phyloP scores from a whole-genome alignment of 1,140 invertebrate genomes.

The Drosophila nannoptera region DNA sequence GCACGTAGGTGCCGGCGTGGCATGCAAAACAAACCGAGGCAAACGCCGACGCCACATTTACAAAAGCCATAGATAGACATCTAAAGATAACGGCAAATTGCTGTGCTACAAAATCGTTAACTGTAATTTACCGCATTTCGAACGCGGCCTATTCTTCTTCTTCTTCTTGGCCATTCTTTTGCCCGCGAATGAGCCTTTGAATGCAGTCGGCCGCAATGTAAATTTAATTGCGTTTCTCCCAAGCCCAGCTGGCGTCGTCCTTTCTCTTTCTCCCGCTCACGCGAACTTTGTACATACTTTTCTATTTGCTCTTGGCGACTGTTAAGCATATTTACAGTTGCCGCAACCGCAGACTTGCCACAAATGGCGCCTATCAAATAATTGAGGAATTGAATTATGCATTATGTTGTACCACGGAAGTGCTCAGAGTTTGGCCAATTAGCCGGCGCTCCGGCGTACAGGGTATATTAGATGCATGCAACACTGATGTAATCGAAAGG shows the following conservation, averaged over 20 bases:
- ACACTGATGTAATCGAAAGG: not conserved
- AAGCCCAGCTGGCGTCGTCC: not conserved
- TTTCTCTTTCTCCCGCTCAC: conserved; percentile 14
- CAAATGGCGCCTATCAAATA: conserved; percentile 37
- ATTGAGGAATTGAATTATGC: conserved; percentile 45
- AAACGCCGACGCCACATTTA: conserved; percentile 69
- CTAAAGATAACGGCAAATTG: conserved; percentile 73
- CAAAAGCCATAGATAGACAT: conserved; percentile 72
- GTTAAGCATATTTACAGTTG: conserved; percentile 33
- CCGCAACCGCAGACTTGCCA: conserved; percentile 12
- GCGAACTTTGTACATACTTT: not conserved
- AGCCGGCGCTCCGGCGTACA: not conserved
- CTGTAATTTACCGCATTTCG: conserved; percentile 75
- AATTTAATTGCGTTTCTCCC: conserved; percentile 55
- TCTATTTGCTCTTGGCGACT: conserved; percentile 13
- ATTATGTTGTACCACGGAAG: conserved; percentile 27
- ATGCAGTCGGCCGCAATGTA: conserved; percentile 38
- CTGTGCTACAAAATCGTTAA: conserved; percentile 77
- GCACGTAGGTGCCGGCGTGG: conserved; percentile 39
- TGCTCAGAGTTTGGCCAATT: conserved; percentile 11
- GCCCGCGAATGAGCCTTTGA: conserved; percentile 49
- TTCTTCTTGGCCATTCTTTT: conserved; percentile 24
- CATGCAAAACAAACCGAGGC: conserved; percentile 71
- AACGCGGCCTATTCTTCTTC: conserved; percentile 50
- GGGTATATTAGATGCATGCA: conserved; percentile 16